These are phyloP conservation scores for Pipra filicauda DNA, from an alignment of 2,113 vertebrate genomes.

Conservation along the genomic window DNA sequence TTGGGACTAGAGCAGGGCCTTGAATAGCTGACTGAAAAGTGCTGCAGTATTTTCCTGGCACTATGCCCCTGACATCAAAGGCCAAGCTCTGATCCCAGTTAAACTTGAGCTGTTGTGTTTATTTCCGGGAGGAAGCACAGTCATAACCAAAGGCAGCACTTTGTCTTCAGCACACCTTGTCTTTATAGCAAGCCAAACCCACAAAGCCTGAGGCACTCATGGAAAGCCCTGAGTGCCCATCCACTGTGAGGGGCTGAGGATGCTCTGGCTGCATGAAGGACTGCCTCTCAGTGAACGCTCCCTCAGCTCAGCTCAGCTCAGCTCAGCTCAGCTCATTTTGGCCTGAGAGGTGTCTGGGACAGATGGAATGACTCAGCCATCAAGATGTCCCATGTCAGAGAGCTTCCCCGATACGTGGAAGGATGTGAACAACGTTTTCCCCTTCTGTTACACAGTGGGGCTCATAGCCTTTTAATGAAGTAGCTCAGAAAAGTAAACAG, in stretches of 20 bases:
- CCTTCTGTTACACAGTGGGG: conserved; percentile 47
- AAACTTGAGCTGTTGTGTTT: conserved; percentile 12
- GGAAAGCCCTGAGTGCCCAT: not conserved
- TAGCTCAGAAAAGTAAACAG: conserved; percentile 32
- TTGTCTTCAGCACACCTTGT: conserved; percentile 27
- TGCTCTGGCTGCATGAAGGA: not conserved
- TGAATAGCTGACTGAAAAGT: not conserved
- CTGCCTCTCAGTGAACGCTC: not conserved
- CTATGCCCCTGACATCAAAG: conserved; percentile 3
- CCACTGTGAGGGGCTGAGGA: not conserved
- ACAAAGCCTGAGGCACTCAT: not conserved
- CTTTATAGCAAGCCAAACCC: not conserved
- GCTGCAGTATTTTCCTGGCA: conserved; percentile 42
- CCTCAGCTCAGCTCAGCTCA: not conserved
- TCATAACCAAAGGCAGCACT: conserved; percentile 37
- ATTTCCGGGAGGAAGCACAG: conserved; percentile 38
- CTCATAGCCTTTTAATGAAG: conserved; percentile 33
- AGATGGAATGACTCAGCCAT: conserved; percentile 59
- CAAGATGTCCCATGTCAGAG: conserved; percentile 40
- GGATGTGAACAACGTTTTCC: conserved; percentile 41
- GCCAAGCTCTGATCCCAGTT: conserved; percentile 18
- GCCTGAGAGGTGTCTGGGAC: conserved; percentile 31
- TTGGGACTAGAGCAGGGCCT: not conserved
- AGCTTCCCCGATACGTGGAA: not conserved
- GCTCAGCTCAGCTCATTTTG: not conserved